Conservation (phyloP, 1,140 invertebrate genomes). For the Drosophila willistoni region DNA sequence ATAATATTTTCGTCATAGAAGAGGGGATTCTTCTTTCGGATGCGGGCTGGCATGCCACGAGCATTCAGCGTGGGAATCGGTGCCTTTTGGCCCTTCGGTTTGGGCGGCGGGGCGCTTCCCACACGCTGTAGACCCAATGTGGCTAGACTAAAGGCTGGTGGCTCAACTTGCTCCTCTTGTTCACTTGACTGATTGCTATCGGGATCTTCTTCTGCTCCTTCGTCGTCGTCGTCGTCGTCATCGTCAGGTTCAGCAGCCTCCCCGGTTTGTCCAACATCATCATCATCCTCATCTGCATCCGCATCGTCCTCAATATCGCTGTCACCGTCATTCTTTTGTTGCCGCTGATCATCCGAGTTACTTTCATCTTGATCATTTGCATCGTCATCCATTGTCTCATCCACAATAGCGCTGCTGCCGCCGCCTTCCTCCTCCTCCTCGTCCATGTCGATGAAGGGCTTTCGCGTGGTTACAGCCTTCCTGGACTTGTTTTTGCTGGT, state of each 20-base stretch:
- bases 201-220: slow-evolving; percentile 57
- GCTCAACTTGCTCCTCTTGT: slow-evolving; percentile 85
- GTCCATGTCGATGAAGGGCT: slow-evolving; percentile 22
- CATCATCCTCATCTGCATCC: slow-evolving; percentile 34
- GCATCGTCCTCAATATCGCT: slow-evolving; percentile 23
- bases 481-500: slow-evolving; percentile 40
- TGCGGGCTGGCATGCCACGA: slow-evolving; percentile 93
- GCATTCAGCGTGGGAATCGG: slow-evolving; percentile 91
- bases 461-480: slow-evolving; percentile 39
- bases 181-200: slow-evolving; percentile 63
- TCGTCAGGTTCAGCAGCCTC: slow-evolving; percentile 40
- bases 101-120: slow-evolving; percentile 88
- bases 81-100: slow-evolving; percentile 87
- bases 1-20: slow-evolving; percentile 97
- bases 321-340: not conserved
- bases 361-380: slow-evolving; percentile 20
- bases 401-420: not conserved
- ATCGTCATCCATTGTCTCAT: slow-evolving; percentile 29
- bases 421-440: slow-evolving; percentile 21
- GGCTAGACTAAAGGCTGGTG: slow-evolving; percentile 88
- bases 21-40: slow-evolving; percentile 94
- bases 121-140: slow-evolving; percentile 91
- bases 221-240: not conserved
- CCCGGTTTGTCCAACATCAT: slow-evolving; percentile 30
- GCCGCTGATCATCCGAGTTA: slow-evolving; percentile 9